Base-by-base conservation (phyloP, 2,888 invertebrate genomes). In the Cotesia congregata region DNA sequence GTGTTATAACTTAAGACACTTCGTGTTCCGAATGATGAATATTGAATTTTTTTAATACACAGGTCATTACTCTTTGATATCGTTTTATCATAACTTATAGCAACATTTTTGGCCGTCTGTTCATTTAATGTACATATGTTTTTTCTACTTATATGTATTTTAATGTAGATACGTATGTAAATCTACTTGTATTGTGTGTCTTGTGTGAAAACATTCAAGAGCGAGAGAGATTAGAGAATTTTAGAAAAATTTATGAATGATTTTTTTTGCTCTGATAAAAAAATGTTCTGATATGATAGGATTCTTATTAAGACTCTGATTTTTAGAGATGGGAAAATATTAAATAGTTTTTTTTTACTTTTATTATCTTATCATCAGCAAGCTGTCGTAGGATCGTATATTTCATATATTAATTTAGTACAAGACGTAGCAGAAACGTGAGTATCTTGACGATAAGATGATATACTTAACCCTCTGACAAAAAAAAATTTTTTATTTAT, bases 311-410 rank as follows among this genome's bases (percentile, higher is more conserved):
- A 7, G 50, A 50, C 50, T 50, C 50, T 50, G 50, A 50, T 50
- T 50, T 50, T 12, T 50, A 50, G 50, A 71, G 50, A 12, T 50
- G 39, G 39, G 39, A 72, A 72, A 40, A 41, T 60, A 12, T 17
- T 68, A 68, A 76, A 72, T 78, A 78, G 73, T 74, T 74, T 65
- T 67, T 70, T 83, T 50, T 50, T 9, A 6, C 1, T 50, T 50
- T 50, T 50, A 50, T 50, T 85, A 85, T 84, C 85, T 85, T 85
- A 85, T 85, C 85, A 77, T 39, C 62, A 75, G 76, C 78, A 72
- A 68, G 78, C 75, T 77, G 81, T 80, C 81, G 79, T 78, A 74
- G 77, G 80, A 80, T 81, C 79, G 78, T 82, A 82, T 82, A 81
- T 82, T 83, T 50, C 6, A 50, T 80, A 82, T 82, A 83, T 83